Base-by-base conservation (phyloP, 2,888 invertebrate species). In the Suillia variegata region DNA sequence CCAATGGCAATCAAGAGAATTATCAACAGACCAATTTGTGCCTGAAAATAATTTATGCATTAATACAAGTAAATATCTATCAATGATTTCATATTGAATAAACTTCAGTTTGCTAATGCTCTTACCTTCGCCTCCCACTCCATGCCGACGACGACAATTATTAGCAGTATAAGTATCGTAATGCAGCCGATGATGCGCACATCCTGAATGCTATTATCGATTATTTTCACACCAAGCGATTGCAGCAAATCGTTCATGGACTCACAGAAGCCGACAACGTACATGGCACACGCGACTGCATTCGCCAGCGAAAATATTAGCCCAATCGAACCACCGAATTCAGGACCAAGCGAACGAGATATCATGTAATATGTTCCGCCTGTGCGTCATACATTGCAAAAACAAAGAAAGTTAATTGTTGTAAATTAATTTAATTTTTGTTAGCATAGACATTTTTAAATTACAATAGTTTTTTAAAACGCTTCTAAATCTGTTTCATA, bases 311-410 rank as follows among this genome's bases (percentile, higher is more conserved):
- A 93, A 84, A 98, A 98, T 71, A 98, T 96, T 24, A 98, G 83
- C 1, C 98, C 98, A 68, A 98, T 98, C 1, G 97, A 92, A 2
- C 93, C 93, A 1, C 98, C 98, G 77, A 97, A 98, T 84, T 98
- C 98, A 0, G 98, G 98, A 0, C 98, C 98, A 68, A 98, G 83
- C 15, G 96, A 96, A 62, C 98, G 87, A 2, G 96, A 96, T 85
- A 98, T 98, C 95, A 98, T 94, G 83, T 96, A 99, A 82, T 98
- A 98, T 0, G 98, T 97, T 53, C 98, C 98, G 71, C 98, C 98
- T 94, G 76, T 18, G 22, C 1, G n/a, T n/a, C n/a, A n/a, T n/a
- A n/a, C n/a, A n/a, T 8, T 22, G 80, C 79, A 61, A 66, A 45
- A 33, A 33, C 50, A 5, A 13, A n/a, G 20, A 17, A 34, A 26